Evolutionary conservation across 1,140 invertebrate genomes (phyloP).

Genomic region (Himalopsyche phryganea): DNA sequence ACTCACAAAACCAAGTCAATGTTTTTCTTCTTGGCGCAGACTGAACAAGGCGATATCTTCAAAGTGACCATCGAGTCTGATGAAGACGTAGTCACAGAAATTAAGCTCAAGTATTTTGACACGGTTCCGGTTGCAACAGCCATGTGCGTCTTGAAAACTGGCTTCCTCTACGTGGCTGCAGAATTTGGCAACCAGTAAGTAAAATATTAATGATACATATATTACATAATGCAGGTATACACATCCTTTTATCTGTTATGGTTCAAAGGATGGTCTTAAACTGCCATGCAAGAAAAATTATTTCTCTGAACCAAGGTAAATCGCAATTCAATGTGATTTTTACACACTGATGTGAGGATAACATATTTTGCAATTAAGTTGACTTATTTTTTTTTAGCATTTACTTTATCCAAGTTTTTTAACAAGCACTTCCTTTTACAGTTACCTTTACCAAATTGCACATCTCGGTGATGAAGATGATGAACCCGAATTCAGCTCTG

Average conservation of each 20-base stretch:
- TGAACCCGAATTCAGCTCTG: conserved; percentile 97
- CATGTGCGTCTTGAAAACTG: conserved; percentile 98
- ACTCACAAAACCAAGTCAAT: conserved; percentile 99
- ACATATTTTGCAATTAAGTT: conserved; percentile 35
- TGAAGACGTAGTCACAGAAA: conserved; percentile 98
- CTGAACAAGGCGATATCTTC: conserved; percentile 94
- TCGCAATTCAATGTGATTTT: conserved; percentile 43
- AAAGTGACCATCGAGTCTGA: conserved; percentile 98
- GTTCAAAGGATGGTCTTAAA: background rate
- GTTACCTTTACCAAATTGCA: conserved; percentile 97
- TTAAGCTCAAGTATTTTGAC: conserved; percentile 99
- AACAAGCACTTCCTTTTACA: conserved; percentile 45
- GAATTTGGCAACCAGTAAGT: conserved; percentile 99
- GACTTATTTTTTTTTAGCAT: background rate
- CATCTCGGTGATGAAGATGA: conserved; percentile 99
- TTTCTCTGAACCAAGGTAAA: conserved; percentile 54
- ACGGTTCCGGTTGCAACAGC: conserved; percentile 94
- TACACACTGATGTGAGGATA: conserved; percentile 52
- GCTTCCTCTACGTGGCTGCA: conserved; percentile 96
- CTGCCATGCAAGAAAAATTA: conserved; percentile 41
- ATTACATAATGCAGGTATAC: conserved; percentile 3
- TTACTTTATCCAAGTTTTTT: too few species aligned
- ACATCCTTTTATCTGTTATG: background rate
- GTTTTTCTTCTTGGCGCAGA: conserved; percentile 95
- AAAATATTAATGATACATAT: background rate